Evolutionary conservation across 2,113 vertebrate genomes (phyloP), one percentile per base, ranked within the genome.

Genomic region (Cavia aperea): DNA sequence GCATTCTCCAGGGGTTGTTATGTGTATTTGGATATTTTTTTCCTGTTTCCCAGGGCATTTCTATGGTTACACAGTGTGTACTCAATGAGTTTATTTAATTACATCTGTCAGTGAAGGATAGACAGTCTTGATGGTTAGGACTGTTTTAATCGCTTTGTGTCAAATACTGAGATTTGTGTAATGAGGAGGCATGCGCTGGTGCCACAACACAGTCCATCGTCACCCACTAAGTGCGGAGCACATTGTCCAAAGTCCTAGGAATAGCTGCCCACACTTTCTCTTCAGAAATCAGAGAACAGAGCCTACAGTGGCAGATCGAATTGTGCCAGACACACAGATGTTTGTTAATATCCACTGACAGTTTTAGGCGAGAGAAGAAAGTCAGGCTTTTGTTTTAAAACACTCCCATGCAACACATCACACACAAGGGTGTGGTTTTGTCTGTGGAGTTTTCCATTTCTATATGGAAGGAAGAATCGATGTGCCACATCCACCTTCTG

Each of bases 351-450:
- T 6, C 19, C 4, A 77, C 26, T 10, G 15, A 43, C 1, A 36
- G 26, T 46, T 29, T 60, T 51, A 49, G 39, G 62, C 68, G 56
- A 36, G 56, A 23, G 29, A 7, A 19, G 26, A 46, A 19, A 14
- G 6, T 8, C 23, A 54, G 68, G 51, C 24, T 21, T 81, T 77
- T 56, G 26, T 65, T 54, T 54, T 9, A 39, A 89, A 72, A 23
- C 12, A 21, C 54, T 39, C 46, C 77, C 14, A 23, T 12, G 16
- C 14, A 1, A 11, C 9, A 4, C 4, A 6, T 54, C 4, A 1
- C 10, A 65, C 13, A 5, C 3, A n/a, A 31, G 63, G 54, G 4
- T 1, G 0, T 16, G 33, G 49, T 0, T 39, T 31, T 63, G 8
- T 26, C 24, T 54, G 31, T 13, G 4, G 26, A 21, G 46, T 4